phyloP scores from a whole-genome alignment of 2,888 invertebrate genomes.

The Scaptomyza parva region DNA sequence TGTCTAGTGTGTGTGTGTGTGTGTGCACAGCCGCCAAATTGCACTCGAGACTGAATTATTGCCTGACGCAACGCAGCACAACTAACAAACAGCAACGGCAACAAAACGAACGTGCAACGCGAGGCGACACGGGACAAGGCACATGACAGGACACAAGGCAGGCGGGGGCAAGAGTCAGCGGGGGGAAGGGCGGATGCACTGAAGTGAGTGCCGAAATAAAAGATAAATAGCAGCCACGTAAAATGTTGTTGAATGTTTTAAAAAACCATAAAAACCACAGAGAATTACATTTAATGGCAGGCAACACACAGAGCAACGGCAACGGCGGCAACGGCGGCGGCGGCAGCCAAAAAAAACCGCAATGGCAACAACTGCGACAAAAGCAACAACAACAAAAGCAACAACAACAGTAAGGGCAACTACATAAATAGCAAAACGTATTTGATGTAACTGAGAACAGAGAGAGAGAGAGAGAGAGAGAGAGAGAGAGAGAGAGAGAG shows the following conservation, averaged over 20 bases:
- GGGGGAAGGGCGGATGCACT: background rate
- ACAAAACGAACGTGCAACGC: conserved; percentile 52
- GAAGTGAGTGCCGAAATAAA: conserved; percentile 70
- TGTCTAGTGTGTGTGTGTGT: conserved; percentile 21
- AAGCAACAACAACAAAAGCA: conserved; percentile 35
- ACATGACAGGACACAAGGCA: conserved; percentile 5
- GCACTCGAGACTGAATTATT: conserved; percentile 81
- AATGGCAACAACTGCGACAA: conserved; percentile 64
- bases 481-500: too few relatives aligned
- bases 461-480: too few relatives aligned
- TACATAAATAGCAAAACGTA: conserved; percentile 13
- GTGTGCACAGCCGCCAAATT: conserved; percentile 61
- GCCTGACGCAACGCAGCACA: conserved; percentile 61
- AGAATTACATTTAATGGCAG: conserved; percentile 79
- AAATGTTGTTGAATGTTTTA: conserved; percentile 81
- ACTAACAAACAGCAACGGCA: conserved; percentile 13
- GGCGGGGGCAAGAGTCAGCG: too few relatives aligned
- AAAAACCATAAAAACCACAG: conserved; percentile 81
- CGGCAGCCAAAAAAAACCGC: conserved; percentile 55
- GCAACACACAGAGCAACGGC: too few relatives aligned
- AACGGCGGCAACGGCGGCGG: conserved; percentile 48
- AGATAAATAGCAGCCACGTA: conserved; percentile 81
- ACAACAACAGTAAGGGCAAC: conserved; percentile 9
- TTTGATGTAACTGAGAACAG: conserved; percentile 15
- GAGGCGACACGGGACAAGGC: conserved; percentile 49